phyloP scores from a whole-genome alignment of 2,888 invertebrate genomes.

The Latheticus oryzae region DNA sequence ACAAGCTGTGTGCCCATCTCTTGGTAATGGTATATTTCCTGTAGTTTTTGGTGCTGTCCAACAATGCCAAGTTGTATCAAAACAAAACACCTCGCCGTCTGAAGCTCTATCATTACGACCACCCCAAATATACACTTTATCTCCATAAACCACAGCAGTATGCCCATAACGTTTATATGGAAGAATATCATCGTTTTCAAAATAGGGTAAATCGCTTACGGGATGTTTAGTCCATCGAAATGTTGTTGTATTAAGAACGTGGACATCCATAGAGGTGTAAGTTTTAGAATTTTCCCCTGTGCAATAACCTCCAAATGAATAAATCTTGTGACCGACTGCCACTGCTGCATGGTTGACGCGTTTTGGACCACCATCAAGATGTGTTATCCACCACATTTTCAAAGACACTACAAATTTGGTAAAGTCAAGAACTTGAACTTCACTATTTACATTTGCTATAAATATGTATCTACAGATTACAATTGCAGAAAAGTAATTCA shows the following conservation, averaged over 20 bases:
- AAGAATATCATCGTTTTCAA: slow-evolving; percentile 66
- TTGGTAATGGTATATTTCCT: slow-evolving; percentile 81
- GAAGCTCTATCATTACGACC: slow-evolving; percentile 88
- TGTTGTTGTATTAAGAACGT: slow-evolving; percentile 82
- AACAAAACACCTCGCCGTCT: slow-evolving; percentile 84
- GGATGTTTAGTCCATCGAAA: slow-evolving; percentile 72
- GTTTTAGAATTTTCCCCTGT: slow-evolving; percentile 83
- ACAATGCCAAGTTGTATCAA: slow-evolving; percentile 77
- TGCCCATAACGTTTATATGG: slow-evolving; percentile 93
- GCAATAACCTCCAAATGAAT: slow-evolving; percentile 93
- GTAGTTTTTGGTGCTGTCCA: slow-evolving; percentile 76
- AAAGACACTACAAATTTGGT: neutral
- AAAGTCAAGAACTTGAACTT: slow-evolving; percentile 27
- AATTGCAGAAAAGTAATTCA: no score
- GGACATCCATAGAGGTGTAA: slow-evolving; percentile 86
- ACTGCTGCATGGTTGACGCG: slow-evolving; percentile 94
- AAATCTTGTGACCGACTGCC: slow-evolving; percentile 81
- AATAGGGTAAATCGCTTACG: slow-evolving; percentile 67
- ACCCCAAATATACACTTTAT: slow-evolving; percentile 90
- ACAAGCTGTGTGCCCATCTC: slow-evolving; percentile 94
- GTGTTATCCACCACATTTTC: slow-evolving; percentile 85
- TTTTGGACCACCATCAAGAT: slow-evolving; percentile 89
- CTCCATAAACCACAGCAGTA: slow-evolving; percentile 84
- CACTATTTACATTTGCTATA: slow-evolving; percentile 11
- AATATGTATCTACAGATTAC: slow-evolving; percentile 36